Conservation (phyloP, 37 sponge, comb jelly and placozoan genomes). For the Crambe crambe region DNA sequence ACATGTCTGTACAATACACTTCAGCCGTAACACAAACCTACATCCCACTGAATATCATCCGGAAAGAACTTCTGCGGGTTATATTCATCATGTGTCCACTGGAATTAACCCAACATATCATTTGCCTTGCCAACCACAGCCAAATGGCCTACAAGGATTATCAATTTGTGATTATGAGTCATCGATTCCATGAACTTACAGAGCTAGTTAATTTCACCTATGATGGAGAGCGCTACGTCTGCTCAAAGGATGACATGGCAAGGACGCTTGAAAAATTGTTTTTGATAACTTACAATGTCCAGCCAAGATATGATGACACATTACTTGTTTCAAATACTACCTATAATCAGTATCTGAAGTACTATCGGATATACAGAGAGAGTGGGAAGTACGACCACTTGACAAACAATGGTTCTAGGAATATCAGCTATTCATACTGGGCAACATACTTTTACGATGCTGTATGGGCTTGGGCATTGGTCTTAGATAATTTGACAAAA, state of each 20-base stretch:
- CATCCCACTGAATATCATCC: neutral
- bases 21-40: neutral
- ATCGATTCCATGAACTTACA: neutral
- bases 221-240: neutral
- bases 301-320: neutral
- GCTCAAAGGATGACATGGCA: slow-evolving; percentile 1
- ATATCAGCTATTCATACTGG: neutral
- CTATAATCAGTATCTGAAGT: neutral
- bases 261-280: neutral
- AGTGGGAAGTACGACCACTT: neutral
- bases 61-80: neutral
- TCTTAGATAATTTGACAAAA: slow-evolving; percentile 11
- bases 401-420: neutral
- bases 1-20: neutral
- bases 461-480: slow-evolving; percentile 32
- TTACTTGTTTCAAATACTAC: neutral
- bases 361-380: neutral
- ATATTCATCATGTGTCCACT: slow-evolving; percentile 9
- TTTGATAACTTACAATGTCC: neutral
- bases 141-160: slow-evolving; percentile 3
- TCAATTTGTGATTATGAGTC: slow-evolving; percentile 11
- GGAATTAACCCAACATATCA: neutral
- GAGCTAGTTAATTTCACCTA: slow-evolving; percentile 1
- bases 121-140: slow-evolving; percentile 11
- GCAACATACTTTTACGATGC: slow-evolving; percentile 29